Evolutionary conservation across 2,888 invertebrate genomes (phyloP), one percentile per base, ranked within the genome.

Genomic region (Leucophenga montana): DNA sequence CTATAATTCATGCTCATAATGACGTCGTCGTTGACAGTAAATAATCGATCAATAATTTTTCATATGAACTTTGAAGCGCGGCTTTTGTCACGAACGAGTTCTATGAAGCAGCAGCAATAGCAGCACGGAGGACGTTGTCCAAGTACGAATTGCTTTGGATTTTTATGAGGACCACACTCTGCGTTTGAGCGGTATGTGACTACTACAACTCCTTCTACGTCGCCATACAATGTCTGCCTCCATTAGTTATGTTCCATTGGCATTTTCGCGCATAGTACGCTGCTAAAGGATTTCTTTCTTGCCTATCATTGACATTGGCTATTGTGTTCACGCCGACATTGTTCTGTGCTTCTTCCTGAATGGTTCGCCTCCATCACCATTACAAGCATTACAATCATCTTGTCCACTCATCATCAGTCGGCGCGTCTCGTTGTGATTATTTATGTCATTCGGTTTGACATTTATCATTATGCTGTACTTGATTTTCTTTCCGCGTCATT

Each of bases 41-140:
- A 87, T 86, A 86, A 87, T 85, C 85, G 83, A 85, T 85, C 85
- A 85, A 85, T 85, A 86, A 85, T 85, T 50, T 50, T n/a, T 50
- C 18, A 16, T 50, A 50, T 16, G 50, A 16, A 50, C 13, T n/a
- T 57, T 13, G 20, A 20, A 20, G 54, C 22, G 18, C 54, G 16
- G 22, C 57, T 27, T 57, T 57, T 57, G 57, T 57, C 27, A 22
- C 22, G 14, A 56, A 48, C n/a, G 46, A 50, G 6, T 14, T 6
- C 50, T 3, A 50, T 50, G 50, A 50, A 50, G 18, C 13, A 18
- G 6, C 50, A 46, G 46, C 46, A 46, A n/a, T n/a, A n/a, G n/a
- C n/a, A n/a, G n/a, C n/a, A n/a, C n/a, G n/a, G n/a, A n/a, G n/a
- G n/a, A n/a, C n/a, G n/a, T n/a, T n/a, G n/a, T n/a, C n/a, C n/a